Evolutionary conservation across 2,113 vertebrate genomes (phyloP), one percentile per base, ranked within the genome.

Genomic region (Percina caprodes): DNA sequence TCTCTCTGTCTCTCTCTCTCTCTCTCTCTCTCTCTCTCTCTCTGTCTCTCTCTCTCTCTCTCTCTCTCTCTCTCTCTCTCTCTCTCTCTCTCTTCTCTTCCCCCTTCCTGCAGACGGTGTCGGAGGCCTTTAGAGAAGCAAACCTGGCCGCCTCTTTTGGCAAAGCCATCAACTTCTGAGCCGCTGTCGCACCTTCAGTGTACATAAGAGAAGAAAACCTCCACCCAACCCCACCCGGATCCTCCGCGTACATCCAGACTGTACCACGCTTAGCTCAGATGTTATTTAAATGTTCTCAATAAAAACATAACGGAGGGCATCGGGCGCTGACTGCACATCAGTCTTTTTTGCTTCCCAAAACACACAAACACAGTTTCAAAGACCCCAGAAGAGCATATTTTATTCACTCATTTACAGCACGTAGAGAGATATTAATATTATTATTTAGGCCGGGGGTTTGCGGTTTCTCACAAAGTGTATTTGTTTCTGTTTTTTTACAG

Each of bases 81-180:
- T n/a, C 23, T 0, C 15, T 35, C 30, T 6, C 11, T 12, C 9
- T 4, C 0, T 16, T 9, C 1, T 1, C n/a, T 1, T 39, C n/a
- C 18, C 3, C 21, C 26, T 30, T 66, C 54, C 65, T 89, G 11
- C 95, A 99, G 98, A 99, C 98, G 0, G 97, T 99, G 89, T 99
- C 98, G 15, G 98, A 99, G 95, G 98, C 98, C 85, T 99, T 99
- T 94, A 96, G 98, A 94, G 98, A 99, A 97, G 98, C 98, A 70
- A 99, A 99, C 89, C 87, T 99, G 65, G 98, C 98, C 51, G 98
- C 98, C 13, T 97, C 97, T 52, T 99, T 98, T 73, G 98, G 98
- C 85, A 99, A 99, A 96, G 95, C 98, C 68, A 99, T 99, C 93
- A 99, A 99, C 95, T 99, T 99, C 91, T 99, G 91, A 96, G 79